Evolutionary conservation across 2,888 invertebrate genomes (phyloP).

Genomic region (Melangyna quadrimaculata): DNA sequence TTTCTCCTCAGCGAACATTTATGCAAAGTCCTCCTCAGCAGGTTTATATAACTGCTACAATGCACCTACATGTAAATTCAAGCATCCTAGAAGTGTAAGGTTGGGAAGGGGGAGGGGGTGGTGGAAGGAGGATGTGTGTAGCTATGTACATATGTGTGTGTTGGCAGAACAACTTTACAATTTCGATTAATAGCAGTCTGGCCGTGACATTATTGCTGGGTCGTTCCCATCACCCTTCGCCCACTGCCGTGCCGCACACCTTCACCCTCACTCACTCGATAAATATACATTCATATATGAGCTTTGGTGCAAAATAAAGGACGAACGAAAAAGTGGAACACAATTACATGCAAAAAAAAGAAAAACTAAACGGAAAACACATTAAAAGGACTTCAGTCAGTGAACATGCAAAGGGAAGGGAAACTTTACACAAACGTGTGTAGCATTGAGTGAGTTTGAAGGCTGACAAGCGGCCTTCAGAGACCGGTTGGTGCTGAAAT

Average conservation of each 20-base stretch:
- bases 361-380: conserved; percentile 38
- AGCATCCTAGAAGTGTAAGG: conserved; percentile 26
- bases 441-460: conserved; percentile 61
- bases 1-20: conserved; percentile 37
- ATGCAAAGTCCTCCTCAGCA: conserved; percentile 43
- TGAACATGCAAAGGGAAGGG: conserved; percentile 34
- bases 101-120: no score
- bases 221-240: conserved; percentile 30
- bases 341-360: conserved; percentile 33
- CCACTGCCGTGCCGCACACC: neutral
- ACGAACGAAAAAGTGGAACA: conserved; percentile 60
- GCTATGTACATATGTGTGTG: neutral
- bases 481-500: conserved; percentile 36
- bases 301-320: conserved; percentile 45
- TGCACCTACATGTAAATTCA: conserved; percentile 3
- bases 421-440: neutral
- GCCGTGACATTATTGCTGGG: conserved; percentile 71
- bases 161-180: conserved; percentile 58
- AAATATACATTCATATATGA: neutral
- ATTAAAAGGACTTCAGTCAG: conserved; percentile 50
- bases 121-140: neutral
- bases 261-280: no score
- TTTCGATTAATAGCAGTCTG: conserved; percentile 71
- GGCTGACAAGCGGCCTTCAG: conserved; percentile 65
- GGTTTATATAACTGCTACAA: conserved; percentile 27